A percentile compares a stretch with the other conserved stretches of the same genome.
These are phyloP conservation scores for Zaprionus vittiger DNA, from an alignment of 1,140 invertebrate genomes.

Conservation along the genomic window DNA sequence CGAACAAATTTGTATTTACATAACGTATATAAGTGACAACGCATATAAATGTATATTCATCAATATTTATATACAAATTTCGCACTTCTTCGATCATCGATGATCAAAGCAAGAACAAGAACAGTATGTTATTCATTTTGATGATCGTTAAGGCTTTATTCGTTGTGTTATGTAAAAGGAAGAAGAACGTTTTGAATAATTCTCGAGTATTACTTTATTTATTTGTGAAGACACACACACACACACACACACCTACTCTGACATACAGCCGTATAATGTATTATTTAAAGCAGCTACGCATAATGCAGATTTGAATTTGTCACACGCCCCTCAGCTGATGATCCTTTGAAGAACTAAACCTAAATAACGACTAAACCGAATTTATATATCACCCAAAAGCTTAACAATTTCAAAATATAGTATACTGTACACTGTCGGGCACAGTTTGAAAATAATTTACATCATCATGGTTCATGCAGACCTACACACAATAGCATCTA, in stretches of 20 bases:
- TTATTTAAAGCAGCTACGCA: not conserved
- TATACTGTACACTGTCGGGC: not conserved
- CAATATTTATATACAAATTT: slow-evolving; percentile 8
- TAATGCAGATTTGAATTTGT: not conserved
- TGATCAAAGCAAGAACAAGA: not conserved
- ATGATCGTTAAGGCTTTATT: not conserved
- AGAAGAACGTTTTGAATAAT: slow-evolving; percentile 8
- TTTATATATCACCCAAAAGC: slow-evolving; percentile 60
- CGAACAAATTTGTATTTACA: slow-evolving; percentile 50
- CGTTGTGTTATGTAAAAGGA: slow-evolving; percentile 13
- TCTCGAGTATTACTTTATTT: slow-evolving; percentile 15
- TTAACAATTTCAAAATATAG: slow-evolving; percentile 4
- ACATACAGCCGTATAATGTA: not conserved
- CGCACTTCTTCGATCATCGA: not conserved
- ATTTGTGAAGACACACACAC: slow-evolving; percentile 9
- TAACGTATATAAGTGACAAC: slow-evolving; percentile 28
- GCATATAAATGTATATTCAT: slow-evolving; percentile 14
- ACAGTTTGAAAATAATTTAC: slow-evolving; percentile 22
- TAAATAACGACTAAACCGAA: slow-evolving; percentile 70
- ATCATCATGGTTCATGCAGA: slow-evolving; percentile 8
- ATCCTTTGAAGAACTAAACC: slow-evolving; percentile 17
- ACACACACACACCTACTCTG: not conserved
- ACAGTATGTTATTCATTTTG: slow-evolving; percentile 14
- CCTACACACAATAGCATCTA: slow-evolving; percentile 50
- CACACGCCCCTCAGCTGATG: slow-evolving; percentile 3